Evolutionary conservation across 2,888 invertebrate genomes (phyloP).

Genomic region (Acrobasis consociella): DNA sequence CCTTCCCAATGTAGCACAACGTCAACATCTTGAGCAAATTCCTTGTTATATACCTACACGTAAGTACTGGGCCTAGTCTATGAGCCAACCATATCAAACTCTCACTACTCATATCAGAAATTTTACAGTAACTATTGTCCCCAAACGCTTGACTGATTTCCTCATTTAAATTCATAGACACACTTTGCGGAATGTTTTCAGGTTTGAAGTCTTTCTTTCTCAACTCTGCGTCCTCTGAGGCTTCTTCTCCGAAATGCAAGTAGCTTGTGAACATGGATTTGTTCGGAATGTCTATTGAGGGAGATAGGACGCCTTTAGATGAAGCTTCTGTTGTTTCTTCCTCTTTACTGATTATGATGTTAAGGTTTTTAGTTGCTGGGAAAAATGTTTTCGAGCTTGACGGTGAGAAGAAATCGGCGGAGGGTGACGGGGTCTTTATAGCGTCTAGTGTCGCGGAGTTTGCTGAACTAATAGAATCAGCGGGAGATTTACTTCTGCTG

Average conservation of each 20-base stretch:
- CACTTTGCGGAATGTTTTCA: constrained; percentile 36
- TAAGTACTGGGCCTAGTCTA: constrained; percentile 96
- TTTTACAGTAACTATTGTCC: constrained; percentile 74
- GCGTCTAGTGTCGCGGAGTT: constrained; percentile 55
- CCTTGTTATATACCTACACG: constrained; percentile 94
- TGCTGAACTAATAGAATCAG: constrained; percentile 69
- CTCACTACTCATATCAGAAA: constrained; percentile 93
- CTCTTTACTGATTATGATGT: constrained; percentile 43
- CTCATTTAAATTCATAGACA: constrained; percentile 45
- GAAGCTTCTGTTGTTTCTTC: constrained; percentile 42
- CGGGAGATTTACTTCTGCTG: constrained; percentile 72
- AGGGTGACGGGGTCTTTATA: constrained; percentile 66
- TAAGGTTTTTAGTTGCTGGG: constrained; percentile 46
- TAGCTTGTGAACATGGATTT: constrained; percentile 76
- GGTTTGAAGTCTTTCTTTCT: constrained; percentile 49
- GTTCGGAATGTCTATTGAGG: constrained; percentile 87
- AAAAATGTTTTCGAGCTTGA: constrained; percentile 50
- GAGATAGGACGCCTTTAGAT: constrained; percentile 76
- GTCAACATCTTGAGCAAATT: constrained; percentile 97
- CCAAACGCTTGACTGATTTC: constrained; percentile 42
- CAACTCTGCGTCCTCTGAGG: constrained; percentile 48
- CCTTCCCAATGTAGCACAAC: constrained; percentile 94
- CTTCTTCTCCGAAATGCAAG: constrained; percentile 71
- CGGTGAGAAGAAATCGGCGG: constrained; percentile 67
- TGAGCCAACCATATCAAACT: constrained; percentile 96